Evolutionary conservation across 2,113 vertebrate genomes (phyloP), one percentile per base, ranked within the genome.

Genomic region (Colaptes auratus): DNA sequence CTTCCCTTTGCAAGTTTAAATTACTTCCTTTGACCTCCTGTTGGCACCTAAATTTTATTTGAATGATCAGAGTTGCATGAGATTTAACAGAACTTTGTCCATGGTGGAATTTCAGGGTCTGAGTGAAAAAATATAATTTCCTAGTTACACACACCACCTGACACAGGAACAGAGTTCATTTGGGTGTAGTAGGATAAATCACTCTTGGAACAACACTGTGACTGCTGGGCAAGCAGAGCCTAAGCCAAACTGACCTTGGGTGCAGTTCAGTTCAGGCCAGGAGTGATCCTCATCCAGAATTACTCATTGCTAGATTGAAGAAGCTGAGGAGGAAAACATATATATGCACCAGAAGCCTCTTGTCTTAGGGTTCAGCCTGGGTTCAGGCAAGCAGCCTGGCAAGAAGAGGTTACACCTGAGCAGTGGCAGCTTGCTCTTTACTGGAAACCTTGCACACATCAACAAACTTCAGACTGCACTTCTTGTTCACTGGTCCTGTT

Each of bases 1-100:
- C 72, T 96, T 96, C 94, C 94, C 83, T 86, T 88, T 94, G 73
- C 69, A 89, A 93, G 46, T 78, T 92, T 84, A 92, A 94, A 88
- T 83, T 1, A 82, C 92, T 92, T 95, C 87, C 87, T 92, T 91
- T 95, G 90, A 90, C 78, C 85, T 90, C 69, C 77, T 78, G 44
- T 72, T 90, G 77, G 58, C 75, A 86, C 71, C 59, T 67, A 61
- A 74, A 27, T 77, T 94, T 88, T 35, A 69, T 75, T 75, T 1
- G 8, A 87, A 88, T 36, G 8, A 91, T 84, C 94, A 89, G 69
- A 91, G 84, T 87, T 82, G 36, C 2, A 2, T 58, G 71, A 92
- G 55, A 73, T 81, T 88, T 93, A 92, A 56, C 78, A 96, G 90
- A 93, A 67, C 67, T 81, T 86, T 0, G 0, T 69, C 46, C 33